Conservation (phyloP, 37 sponge, comb jelly and placozoan genomes). For the Halichondria panicea region DNA sequence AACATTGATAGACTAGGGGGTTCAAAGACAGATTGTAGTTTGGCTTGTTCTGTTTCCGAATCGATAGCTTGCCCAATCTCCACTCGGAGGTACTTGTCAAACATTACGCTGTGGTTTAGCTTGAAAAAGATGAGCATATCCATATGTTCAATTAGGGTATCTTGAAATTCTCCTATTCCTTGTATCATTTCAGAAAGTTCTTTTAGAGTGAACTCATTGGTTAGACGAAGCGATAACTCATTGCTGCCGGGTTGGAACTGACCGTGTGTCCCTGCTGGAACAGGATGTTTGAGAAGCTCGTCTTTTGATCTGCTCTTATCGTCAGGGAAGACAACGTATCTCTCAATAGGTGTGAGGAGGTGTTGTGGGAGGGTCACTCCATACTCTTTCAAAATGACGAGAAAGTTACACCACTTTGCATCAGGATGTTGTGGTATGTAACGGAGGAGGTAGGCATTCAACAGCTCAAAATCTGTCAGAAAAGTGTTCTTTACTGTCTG, state of each 20-base stretch:
- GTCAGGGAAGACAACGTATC: conserved; percentile 31
- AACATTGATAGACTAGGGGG: not conserved
- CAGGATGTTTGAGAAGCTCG: not conserved
- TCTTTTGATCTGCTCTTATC: not conserved
- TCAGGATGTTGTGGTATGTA: conserved; percentile 43
- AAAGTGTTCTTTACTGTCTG: not conserved
- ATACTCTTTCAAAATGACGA: conserved; percentile 12
- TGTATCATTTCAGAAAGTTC: conserved; percentile 4
- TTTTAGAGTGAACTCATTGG: conserved; percentile 3
- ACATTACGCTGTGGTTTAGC: conserved; percentile 39
- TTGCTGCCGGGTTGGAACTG: conserved; percentile 35
- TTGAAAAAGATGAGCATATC: conserved; percentile 55
- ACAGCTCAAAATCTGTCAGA: conserved; percentile 18
- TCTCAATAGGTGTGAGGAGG: not conserved
- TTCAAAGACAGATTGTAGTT: not conserved
- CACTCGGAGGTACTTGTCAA: conserved; percentile 39
- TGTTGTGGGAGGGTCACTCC: conserved; percentile 26
- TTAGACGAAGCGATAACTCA: conserved; percentile 10
- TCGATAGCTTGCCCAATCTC: conserved; percentile 8
- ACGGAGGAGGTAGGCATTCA: conserved; percentile 27
- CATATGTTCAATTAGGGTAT: conserved; percentile 19
- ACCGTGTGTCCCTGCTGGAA: conserved; percentile 2
- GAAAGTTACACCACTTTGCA: conserved; percentile 30
- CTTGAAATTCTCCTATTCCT: conserved; percentile 16
- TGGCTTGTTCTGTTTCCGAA: too few relatives aligned